phyloP scores from a whole-genome alignment of 2,113 vertebrate species.

The Cavia porcellus region DNA sequence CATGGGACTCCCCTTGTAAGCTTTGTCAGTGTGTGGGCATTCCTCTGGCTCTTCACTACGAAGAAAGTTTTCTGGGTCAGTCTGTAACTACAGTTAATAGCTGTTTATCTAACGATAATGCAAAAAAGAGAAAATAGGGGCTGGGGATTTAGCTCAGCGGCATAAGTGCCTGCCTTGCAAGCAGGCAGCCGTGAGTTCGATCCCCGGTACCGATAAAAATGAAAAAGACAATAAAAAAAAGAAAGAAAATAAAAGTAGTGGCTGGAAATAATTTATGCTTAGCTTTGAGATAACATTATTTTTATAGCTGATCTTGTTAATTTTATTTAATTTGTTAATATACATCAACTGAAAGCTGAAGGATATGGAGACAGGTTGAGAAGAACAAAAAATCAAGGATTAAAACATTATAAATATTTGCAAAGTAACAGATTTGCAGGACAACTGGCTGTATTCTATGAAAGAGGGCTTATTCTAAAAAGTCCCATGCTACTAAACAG shows the following conservation, averaged over 20 bases:
- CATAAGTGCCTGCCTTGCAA: too few species aligned
- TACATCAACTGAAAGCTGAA: slow-evolving; percentile 35
- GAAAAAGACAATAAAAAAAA: too few species aligned
- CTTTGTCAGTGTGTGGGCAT: background rate
- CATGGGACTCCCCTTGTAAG: background rate
- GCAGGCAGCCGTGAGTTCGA: too few species aligned
- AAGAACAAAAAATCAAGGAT: slow-evolving; percentile 46
- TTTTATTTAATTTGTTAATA: slow-evolving; percentile 30
- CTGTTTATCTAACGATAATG: slow-evolving; percentile 1
- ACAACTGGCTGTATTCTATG: background rate
- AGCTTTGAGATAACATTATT: background rate
- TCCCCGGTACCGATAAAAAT: too few species aligned
- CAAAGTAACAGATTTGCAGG: background rate
- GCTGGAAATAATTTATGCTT: background rate
- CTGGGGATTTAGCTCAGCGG: too few species aligned
- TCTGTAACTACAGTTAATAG: background rate
- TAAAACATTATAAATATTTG: slow-evolving; percentile 57
- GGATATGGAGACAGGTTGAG: background rate
- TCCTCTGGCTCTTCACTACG: background rate
- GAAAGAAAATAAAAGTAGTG: background rate
- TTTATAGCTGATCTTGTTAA: slow-evolving; percentile 45
- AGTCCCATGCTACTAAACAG: background rate
- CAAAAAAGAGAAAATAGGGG: background rate
- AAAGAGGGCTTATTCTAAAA: slow-evolving; percentile 17
- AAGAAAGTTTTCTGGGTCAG: slow-evolving; percentile 4